phyloP scores from a whole-genome alignment of 1,140 invertebrate species.

The Carposina sasakii region DNA sequence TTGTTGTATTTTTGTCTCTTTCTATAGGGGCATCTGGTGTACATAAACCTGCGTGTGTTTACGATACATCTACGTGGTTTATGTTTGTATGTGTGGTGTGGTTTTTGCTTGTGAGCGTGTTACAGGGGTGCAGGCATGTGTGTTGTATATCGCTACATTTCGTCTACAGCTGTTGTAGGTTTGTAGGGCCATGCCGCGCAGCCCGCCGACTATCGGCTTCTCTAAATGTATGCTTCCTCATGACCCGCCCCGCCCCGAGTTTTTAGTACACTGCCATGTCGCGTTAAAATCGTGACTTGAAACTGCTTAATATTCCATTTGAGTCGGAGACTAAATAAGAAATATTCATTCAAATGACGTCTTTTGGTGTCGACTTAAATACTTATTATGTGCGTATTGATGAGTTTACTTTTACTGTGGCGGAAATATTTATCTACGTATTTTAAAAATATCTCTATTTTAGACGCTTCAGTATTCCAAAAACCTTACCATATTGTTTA shows the following conservation, averaged over 20 bases:
- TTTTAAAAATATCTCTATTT: too few species aligned
- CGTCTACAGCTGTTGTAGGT: constrained; percentile 65
- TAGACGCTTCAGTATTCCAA: too few species aligned
- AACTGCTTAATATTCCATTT: constrained; percentile 49
- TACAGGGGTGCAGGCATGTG: constrained; percentile 57
- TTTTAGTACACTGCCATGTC: constrained; percentile 25
- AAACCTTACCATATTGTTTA: too few species aligned
- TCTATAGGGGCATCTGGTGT: constrained; percentile 68
- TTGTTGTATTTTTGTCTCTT: constrained; percentile 47
- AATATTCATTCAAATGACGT: constrained; percentile 20
- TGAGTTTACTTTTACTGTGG: too few species aligned
- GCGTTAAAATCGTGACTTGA: constrained; percentile 39
- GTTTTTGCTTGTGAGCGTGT: constrained; percentile 26
- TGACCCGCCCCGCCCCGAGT: constrained; percentile 55
- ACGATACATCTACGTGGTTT: constrained; percentile 50
- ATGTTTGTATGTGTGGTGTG: constrained; percentile 26
- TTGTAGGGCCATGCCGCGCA: constrained; percentile 42
- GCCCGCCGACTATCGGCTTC: constrained; percentile 56
- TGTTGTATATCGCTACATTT: constrained; percentile 44
- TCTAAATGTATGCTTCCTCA: constrained; percentile 70
- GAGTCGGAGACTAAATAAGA: constrained; percentile 20
- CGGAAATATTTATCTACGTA: too few species aligned
- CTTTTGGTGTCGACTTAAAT: neutral
- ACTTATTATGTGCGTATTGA: too few species aligned
- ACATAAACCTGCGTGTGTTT: constrained; percentile 69